Percentiles rank a stretch among this genome's conserved stretches.
Conservation (phyloP, 2,888 invertebrate genomes). For the Scaptomyza tumidula region DNA sequence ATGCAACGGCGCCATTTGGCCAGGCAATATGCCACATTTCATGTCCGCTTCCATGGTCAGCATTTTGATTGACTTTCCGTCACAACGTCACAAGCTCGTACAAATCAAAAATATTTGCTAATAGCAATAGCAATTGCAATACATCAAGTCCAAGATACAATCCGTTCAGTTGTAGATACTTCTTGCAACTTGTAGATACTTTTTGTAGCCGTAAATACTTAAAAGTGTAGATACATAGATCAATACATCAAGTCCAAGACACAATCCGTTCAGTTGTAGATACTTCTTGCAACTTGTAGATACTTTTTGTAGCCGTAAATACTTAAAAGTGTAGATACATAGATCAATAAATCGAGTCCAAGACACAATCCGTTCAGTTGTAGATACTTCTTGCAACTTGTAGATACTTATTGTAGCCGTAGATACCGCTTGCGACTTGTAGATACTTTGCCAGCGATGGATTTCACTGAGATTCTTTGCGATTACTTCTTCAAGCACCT, state of each 20-base stretch:
- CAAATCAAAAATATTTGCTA: not conserved
- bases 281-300: slow-evolving; percentile 13
- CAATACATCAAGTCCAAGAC: slow-evolving; percentile 7
- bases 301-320: slow-evolving; percentile 13
- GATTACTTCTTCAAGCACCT: slow-evolving; percentile 33
- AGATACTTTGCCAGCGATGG: slow-evolving; percentile 17
- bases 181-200: slow-evolving; percentile 13
- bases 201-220: slow-evolving; percentile 2
- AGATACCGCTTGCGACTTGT: not conserved
- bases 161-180: slow-evolving; percentile 3
- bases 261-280: not conserved
- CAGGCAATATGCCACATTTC: slow-evolving; percentile 94
- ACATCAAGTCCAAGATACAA: slow-evolving; percentile 5
- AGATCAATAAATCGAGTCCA: slow-evolving; percentile 7
- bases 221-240: not conserved
- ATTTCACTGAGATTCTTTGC: not conserved
- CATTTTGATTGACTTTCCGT: slow-evolving; percentile 87
- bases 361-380: not conserved
- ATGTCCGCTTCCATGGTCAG: slow-evolving; percentile 96
- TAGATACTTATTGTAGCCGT: slow-evolving; percentile 16
- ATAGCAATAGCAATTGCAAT: not conserved
- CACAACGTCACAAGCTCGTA: not conserved
- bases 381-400: slow-evolving; percentile 16
- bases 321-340: not conserved
- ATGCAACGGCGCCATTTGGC: slow-evolving; percentile 94